phyloP scores from a whole-genome alignment of 2,113 vertebrate genomes.

The Lampris incognitus region DNA sequence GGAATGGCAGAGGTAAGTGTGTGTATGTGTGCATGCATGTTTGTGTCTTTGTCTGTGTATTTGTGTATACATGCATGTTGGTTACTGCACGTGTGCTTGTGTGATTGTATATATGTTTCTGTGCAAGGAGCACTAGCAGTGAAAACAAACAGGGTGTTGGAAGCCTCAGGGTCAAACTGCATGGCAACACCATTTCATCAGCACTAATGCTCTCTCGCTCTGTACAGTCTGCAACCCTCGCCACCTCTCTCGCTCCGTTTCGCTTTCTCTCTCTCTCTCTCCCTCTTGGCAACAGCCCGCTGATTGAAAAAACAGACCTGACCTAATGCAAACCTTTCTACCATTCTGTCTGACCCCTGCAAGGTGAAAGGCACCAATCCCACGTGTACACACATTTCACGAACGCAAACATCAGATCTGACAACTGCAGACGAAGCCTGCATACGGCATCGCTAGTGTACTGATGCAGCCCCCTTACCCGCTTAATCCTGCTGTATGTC shows the following conservation, averaged over 20 bases:
- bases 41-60: neutral
- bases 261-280: constrained; percentile 22
- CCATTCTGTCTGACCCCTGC: constrained; percentile 62
- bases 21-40: neutral
- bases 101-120: neutral
- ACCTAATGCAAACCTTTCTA: constrained; percentile 60
- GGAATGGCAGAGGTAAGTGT: neutral
- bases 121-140: constrained; percentile 9
- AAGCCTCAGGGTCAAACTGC: constrained; percentile 61
- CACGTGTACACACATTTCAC: constrained; percentile 7
- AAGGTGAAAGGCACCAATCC: constrained; percentile 39
- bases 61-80: constrained; percentile 42
- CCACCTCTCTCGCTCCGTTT: constrained; percentile 1
- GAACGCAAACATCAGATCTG: constrained; percentile 48
- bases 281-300: constrained; percentile 57
- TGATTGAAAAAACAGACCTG: constrained; percentile 65
- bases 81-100: neutral
- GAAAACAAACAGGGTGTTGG: constrained; percentile 58
- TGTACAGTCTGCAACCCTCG: neutral
- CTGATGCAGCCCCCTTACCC: constrained; percentile 48
- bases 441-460: constrained; percentile 51
- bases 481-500: constrained; percentile 17
- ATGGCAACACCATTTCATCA: constrained; percentile 61
- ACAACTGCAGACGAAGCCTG: constrained; percentile 55
- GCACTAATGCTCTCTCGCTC: constrained; percentile 16